phyloP scores from a whole-genome alignment of 2,888 invertebrate species.

The Plebejus melissa region DNA sequence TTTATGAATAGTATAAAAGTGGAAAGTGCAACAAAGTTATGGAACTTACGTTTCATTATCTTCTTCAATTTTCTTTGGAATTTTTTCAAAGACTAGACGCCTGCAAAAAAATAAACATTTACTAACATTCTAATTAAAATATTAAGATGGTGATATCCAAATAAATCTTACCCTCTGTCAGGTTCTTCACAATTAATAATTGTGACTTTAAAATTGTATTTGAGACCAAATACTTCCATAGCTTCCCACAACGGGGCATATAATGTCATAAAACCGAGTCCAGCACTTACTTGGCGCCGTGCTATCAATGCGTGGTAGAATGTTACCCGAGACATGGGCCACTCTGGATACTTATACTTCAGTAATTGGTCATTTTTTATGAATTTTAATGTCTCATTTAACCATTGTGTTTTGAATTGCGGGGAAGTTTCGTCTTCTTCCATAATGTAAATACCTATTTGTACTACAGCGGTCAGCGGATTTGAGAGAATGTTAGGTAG shows the following conservation, averaged over 20 bases:
- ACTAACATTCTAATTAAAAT: neutral
- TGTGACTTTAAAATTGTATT: conserved; percentile 36
- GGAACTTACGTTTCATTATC: conserved; percentile 18
- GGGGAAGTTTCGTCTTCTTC: neutral
- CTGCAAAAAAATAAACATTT: conserved; percentile 32
- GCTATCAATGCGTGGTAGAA: conserved; percentile 42
- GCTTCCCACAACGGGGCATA: conserved; percentile 46
- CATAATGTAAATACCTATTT: conserved; percentile 19
- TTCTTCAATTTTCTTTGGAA: conserved; percentile 30
- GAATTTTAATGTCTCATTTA: conserved; percentile 47
- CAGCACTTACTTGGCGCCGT: conserved; percentile 33
- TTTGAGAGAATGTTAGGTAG: neutral
- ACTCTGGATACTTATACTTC: conserved; percentile 43
- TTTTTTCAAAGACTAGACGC: conserved; percentile 34
- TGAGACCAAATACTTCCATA: conserved; percentile 35
- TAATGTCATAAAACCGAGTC: conserved; percentile 38
- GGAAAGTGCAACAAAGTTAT: neutral
- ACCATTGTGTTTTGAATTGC: conserved; percentile 40
- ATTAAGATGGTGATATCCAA: neutral
- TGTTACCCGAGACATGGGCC: conserved; percentile 41
- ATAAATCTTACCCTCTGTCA: conserved; percentile 35
- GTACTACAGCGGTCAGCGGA: neutral
- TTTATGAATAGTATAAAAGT: neutral
- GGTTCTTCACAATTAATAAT: conserved; percentile 29
- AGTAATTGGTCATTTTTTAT: conserved; percentile 43